Percentiles rank a stretch among this genome's conserved stretches.
Conservation (phyloP, 2,888 invertebrate genomes). For the Bruchidius siliquastri region DNA sequence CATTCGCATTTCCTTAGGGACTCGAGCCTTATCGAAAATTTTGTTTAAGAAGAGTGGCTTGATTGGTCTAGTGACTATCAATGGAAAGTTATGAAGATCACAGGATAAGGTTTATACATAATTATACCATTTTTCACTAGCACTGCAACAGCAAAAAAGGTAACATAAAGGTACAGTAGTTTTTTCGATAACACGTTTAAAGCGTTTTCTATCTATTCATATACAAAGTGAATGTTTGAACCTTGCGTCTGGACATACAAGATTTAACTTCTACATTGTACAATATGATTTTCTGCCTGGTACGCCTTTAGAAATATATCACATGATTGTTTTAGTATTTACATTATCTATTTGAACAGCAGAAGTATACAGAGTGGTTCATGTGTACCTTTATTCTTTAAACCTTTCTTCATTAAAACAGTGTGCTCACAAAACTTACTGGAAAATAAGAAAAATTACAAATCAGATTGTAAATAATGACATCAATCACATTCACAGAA, state of each 20-base stretch:
- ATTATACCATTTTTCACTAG: not conserved
- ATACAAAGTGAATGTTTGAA: not conserved
- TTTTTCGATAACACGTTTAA: not conserved
- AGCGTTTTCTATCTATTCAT: not conserved
- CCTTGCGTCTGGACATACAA: not conserved
- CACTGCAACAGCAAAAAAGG: not conserved
- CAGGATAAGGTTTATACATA: too few species aligned
- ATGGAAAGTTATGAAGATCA: too few species aligned
- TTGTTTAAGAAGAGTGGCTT: too few species aligned
- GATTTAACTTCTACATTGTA: not conserved
- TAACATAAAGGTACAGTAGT: not conserved
- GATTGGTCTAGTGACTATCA: too few species aligned
- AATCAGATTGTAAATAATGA: too few species aligned
- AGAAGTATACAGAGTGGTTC: constrained; percentile 36
- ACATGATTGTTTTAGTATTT: not conserved
- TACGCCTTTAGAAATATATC: not conserved
- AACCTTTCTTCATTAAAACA: too few species aligned
- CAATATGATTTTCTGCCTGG: not conserved
- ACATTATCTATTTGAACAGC: constrained; percentile 35
- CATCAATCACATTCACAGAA: too few species aligned
- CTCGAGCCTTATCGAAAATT: too few species aligned
- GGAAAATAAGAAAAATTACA: too few species aligned
- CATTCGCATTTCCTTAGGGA: too few species aligned
- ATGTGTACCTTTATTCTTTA: too few species aligned
- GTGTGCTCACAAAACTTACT: too few species aligned